These are phyloP conservation scores for Champsocephalus gunnari DNA, from an alignment of 2,797 vertebrate species.

Conservation along the genomic window DNA sequence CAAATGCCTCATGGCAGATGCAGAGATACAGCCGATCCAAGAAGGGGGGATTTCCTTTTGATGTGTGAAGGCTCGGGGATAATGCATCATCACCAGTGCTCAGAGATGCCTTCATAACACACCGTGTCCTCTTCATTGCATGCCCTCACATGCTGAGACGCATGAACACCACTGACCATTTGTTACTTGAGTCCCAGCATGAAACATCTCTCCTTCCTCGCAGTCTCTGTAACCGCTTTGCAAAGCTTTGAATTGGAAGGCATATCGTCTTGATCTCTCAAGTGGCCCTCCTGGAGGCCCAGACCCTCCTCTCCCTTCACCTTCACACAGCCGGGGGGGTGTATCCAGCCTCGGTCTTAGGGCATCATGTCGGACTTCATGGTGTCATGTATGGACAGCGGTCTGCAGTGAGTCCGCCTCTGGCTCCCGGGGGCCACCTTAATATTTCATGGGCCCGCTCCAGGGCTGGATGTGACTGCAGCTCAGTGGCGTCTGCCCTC, in stretches of 20 bases:
- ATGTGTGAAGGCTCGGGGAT: conserved; percentile 58
- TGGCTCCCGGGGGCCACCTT: conserved; percentile 30
- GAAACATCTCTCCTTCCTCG: conserved; percentile 32
- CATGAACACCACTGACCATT: conserved; percentile 62
- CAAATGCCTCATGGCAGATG: not conserved
- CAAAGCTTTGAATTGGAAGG: conserved; percentile 16
- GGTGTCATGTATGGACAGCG: conserved; percentile 57
- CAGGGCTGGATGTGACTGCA: conserved; percentile 49
- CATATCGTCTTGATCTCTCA: not conserved
- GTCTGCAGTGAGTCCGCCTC: conserved; percentile 12
- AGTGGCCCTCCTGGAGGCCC: conserved; percentile 4
- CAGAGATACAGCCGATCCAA: conserved; percentile 6
- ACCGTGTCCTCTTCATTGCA: conserved; percentile 68
- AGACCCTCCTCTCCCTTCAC: conserved; percentile 11
- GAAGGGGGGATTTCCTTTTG: conserved; percentile 11
- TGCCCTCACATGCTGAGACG: conserved; percentile 65
- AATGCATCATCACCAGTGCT: conserved; percentile 76
- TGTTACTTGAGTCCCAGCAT: conserved; percentile 64
- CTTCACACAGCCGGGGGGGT: not conserved
- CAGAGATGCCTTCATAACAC: conserved; percentile 43
- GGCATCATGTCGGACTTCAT: conserved; percentile 18
- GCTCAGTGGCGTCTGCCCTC: conserved; percentile 20
- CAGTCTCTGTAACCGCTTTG: conserved; percentile 25
- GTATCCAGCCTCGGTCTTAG: conserved; percentile 9
- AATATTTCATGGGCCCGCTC: conserved; percentile 69